phyloP scores from a whole-genome alignment of 1,140 invertebrate genomes.

The Yoshiicerus persimilis region DNA sequence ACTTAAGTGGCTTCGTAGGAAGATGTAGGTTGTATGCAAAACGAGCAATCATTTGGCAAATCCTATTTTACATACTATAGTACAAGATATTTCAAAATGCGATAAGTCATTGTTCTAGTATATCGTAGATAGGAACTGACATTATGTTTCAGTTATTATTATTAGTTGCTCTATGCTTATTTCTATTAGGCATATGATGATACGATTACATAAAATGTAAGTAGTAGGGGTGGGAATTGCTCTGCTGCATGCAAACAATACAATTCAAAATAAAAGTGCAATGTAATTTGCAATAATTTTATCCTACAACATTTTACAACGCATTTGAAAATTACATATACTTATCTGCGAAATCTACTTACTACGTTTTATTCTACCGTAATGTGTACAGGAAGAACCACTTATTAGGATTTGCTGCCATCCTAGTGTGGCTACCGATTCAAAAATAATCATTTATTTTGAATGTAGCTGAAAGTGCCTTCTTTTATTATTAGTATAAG shows the following conservation, averaged over 20 bases:
- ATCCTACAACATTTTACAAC: not conserved
- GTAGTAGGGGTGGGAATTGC: not conserved
- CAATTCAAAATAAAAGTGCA: not conserved
- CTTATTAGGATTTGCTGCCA: not conserved
- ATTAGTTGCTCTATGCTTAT: not conserved
- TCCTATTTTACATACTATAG: not conserved
- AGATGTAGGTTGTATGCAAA: not conserved
- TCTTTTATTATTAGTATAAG: no score
- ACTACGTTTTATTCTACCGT: not conserved
- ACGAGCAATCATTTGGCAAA: not conserved
- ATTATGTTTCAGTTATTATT: not conserved
- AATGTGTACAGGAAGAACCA: not conserved
- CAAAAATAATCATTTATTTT: not conserved
- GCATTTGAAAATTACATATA: not conserved
- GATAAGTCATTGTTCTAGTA: not conserved
- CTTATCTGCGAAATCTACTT: not conserved
- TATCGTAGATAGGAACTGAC: not conserved
- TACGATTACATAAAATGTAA: not conserved
- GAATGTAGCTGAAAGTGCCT: no score
- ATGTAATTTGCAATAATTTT: not conserved
- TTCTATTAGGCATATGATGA: not conserved
- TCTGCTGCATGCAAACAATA: not conserved
- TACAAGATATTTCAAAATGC: not conserved
- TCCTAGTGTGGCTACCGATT: not conserved
- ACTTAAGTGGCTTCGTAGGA: not conserved